Percentiles rank a stretch among this genome's conserved stretches.
These are phyloP conservation scores for Halictus quadricinctus DNA, from an alignment of 2,888 invertebrate genomes.

Conservation along the genomic window DNA sequence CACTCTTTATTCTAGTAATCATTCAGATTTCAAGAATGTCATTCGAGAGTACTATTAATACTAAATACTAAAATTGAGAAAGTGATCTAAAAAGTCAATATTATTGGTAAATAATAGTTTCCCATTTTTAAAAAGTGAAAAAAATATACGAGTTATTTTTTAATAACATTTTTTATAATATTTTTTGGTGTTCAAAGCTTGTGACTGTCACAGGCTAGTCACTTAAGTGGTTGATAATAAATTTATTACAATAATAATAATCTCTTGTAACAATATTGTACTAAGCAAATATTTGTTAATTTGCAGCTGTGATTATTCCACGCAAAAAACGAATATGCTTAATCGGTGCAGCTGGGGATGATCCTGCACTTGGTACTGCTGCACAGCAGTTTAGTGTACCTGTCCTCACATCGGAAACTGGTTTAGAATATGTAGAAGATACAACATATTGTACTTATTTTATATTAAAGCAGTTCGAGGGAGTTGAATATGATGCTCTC, in stretches of 20 bases:
- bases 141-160: too few relatives aligned
- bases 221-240: background rate
- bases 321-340: constrained; percentile 86
- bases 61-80: too few relatives aligned
- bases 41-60: background rate
- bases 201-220: too few relatives aligned
- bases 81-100: too few relatives aligned
- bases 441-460: constrained; percentile 87
- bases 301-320: constrained; percentile 79
- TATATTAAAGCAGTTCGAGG: constrained; percentile 89
- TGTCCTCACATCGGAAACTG: constrained; percentile 86
- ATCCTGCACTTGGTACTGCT: constrained; percentile 84
- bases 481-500: constrained; percentile 88
- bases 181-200: too few relatives aligned
- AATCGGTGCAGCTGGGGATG: constrained; percentile 84
- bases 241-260: background rate
- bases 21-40: background rate
- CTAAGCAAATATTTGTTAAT: background rate
- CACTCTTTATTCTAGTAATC: background rate
- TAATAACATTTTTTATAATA: too few relatives aligned
- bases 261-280: background rate
- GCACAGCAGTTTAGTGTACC: constrained; percentile 87
- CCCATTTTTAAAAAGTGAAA: too few relatives aligned
- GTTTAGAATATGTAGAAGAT: constrained; percentile 85
- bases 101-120: too few relatives aligned